Percentiles rank a stretch among this genome's conserved stretches.
Conservation (phyloP, 37 sponge, comb jelly and placozoan genomes). For the Bolinopsis microptera region DNA sequence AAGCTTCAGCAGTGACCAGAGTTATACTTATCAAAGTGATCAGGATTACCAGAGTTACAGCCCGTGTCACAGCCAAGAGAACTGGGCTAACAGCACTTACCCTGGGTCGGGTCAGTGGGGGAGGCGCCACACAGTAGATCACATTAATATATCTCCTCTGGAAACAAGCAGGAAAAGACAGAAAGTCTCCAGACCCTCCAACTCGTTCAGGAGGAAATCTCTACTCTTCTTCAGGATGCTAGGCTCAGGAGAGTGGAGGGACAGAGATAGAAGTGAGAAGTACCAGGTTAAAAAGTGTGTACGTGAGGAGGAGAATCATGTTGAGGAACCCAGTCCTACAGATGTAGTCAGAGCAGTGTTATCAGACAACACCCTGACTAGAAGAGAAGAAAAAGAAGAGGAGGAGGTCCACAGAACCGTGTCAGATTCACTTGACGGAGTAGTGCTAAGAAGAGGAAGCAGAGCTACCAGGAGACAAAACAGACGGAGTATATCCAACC, state of each 20-base stretch:
- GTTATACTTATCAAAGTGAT: background rate
- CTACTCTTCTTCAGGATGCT: slow-evolving; percentile 64
- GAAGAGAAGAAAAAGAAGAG: background rate
- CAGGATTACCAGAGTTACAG: background rate
- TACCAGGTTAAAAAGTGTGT: background rate
- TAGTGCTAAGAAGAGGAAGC: slow-evolving; percentile 30
- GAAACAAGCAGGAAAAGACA: slow-evolving; percentile 5
- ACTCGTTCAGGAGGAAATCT: slow-evolving; percentile 50
- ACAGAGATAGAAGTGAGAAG: slow-evolving; percentile 10
- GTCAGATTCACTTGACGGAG: background rate
- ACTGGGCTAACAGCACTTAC: slow-evolving; percentile 6
- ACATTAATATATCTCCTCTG: background rate
- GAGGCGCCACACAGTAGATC: slow-evolving; percentile 13
- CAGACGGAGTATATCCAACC: background rate
- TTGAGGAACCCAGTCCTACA: background rate
- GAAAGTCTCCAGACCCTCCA: slow-evolving; percentile 5
- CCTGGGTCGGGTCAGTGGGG: background rate
- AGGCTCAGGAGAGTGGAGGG: background rate
- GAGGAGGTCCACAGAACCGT: slow-evolving; percentile 13
- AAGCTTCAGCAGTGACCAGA: background rate
- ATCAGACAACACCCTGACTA: background rate
- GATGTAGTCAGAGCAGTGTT: no score
- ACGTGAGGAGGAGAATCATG: background rate
- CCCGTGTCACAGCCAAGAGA: background rate
- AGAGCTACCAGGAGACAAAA: background rate